Evolutionary conservation across 2,797 vertebrate genomes (phyloP).

Genomic region (Florisuga fusca): DNA sequence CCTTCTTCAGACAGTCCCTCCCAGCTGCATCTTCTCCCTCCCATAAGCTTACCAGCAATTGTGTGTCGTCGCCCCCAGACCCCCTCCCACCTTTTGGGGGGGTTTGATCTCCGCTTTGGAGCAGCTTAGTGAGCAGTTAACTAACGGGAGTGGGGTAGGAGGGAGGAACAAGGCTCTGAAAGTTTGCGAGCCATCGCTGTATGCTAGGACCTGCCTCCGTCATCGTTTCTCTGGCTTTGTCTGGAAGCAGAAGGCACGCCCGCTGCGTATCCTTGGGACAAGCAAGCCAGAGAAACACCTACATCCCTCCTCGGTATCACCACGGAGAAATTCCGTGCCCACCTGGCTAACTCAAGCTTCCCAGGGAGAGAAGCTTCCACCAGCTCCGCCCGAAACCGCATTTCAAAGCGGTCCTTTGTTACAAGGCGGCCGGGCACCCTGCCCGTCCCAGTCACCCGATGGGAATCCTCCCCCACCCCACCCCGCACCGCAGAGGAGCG

Average conservation of each 20-base stretch:
- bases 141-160: neutral
- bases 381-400: neutral
- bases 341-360: neutral
- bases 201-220: neutral
- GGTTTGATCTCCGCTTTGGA: neutral
- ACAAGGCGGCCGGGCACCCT: neutral
- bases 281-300: neutral
- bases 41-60: neutral
- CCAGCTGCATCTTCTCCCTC: neutral
- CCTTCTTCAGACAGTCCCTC: constrained; percentile 19
- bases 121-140: neutral
- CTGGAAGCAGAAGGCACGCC: constrained; percentile 49
- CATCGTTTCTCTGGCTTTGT: constrained; percentile 50
- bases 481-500: neutral
- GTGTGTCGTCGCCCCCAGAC: too few relatives aligned
- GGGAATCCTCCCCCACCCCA: constrained; percentile 29
- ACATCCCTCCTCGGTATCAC: neutral
- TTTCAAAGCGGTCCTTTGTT: constrained; percentile 46
- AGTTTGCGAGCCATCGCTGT: neutral
- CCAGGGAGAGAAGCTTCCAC: neutral
- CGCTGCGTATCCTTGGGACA: neutral
- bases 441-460: constrained; percentile 24
- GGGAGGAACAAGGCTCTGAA: neutral
- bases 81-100: neutral
- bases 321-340: neutral